Conservation (phyloP, 2,888 invertebrate species). For the Thalpophila matura region DNA sequence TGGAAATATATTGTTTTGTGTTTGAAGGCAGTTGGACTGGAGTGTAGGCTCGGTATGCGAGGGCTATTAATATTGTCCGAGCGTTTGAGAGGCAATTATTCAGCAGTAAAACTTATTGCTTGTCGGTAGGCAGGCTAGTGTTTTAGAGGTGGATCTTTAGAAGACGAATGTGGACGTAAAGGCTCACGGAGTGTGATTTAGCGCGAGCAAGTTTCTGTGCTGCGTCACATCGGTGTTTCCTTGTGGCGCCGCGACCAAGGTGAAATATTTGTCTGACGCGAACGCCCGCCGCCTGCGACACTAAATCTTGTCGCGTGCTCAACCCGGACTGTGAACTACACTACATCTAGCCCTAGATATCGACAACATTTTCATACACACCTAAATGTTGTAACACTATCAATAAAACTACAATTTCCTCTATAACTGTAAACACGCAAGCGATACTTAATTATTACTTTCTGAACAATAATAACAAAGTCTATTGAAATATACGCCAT, state of each 20-base stretch:
- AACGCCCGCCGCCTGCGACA: constrained; percentile 70
- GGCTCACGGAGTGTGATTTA: constrained; percentile 66
- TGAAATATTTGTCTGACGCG: constrained; percentile 85
- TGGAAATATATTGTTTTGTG: constrained; percentile 37
- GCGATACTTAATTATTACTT: constrained; percentile 47
- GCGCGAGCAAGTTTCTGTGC: constrained; percentile 53
- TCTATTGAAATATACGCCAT: constrained; percentile 63
- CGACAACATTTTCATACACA: constrained; percentile 70
- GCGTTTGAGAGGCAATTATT: constrained; percentile 64
- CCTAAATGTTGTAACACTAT: constrained; percentile 42
- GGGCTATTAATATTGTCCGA: constrained; percentile 51
- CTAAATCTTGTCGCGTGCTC: constrained; percentile 87
- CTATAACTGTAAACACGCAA: constrained; percentile 26
- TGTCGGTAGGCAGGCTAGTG: constrained; percentile 56
- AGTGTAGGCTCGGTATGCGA: constrained; percentile 21
- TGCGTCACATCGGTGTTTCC: constrained; percentile 67
- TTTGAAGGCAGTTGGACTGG: constrained; percentile 13
- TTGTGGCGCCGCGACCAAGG: constrained; percentile 78
- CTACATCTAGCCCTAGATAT: constrained; percentile 68
- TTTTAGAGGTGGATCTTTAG: constrained; percentile 47
- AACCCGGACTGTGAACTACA: constrained; percentile 67
- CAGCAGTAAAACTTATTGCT: constrained; percentile 68
- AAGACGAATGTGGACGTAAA: constrained; percentile 63
- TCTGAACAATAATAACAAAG: constrained; percentile 53
- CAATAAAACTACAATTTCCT: constrained; percentile 35